Evolutionary conservation across 2,888 invertebrate genomes (phyloP), one percentile per base, ranked within the genome.

Genomic region (Clepsis dumicolana): DNA sequence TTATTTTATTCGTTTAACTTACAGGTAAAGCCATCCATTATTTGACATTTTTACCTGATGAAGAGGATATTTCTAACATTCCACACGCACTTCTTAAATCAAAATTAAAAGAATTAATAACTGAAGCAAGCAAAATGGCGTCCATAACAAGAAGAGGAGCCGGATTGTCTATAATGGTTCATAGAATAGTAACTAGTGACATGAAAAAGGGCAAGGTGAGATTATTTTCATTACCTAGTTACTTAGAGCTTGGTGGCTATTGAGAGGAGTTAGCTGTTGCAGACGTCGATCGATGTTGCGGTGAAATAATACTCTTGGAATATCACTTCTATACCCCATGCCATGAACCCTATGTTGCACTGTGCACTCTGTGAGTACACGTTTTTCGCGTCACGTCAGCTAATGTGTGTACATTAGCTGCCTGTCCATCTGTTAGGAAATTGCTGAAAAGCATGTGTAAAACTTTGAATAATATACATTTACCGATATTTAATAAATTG

Each of bases 131-230:
- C 68, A 87, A 84, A 66, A 90, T 89, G 83, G 87, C 94, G 2
- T 94, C 95, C 62, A 94, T 96, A 8, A 97, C 97, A 0, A 94
- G 97, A 61, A 94, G 96, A 71, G 97, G 97, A 24, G 97, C 97
- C 5, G 97, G 97, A 0, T 91, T 97, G 12, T 96, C 97, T 0
- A 96, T 97, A 61, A 95, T 97, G 93, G 95, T 97, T 60, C 96
- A 97, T 75, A 95, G 95, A 77, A 94, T 97, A 41, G 94, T 97
- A 0, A 95, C 95, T 32, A 95, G 94, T 76, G 97, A 97, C 78
- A 90, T 93, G 75, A 94, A 94, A 65, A 91, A 87, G 66, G 91
- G 90, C 25, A 94, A 94, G 80, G 93, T 94, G 79, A 72, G 4
- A 56, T 24, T 14, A 38, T 32, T 10, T 7, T 7, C 14, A 38